Percentiles rank a stretch among this genome's conserved stretches.
These are phyloP conservation scores for Drosophila mulleri DNA, from an alignment of 2,888 invertebrate species.

Conservation along the genomic window DNA sequence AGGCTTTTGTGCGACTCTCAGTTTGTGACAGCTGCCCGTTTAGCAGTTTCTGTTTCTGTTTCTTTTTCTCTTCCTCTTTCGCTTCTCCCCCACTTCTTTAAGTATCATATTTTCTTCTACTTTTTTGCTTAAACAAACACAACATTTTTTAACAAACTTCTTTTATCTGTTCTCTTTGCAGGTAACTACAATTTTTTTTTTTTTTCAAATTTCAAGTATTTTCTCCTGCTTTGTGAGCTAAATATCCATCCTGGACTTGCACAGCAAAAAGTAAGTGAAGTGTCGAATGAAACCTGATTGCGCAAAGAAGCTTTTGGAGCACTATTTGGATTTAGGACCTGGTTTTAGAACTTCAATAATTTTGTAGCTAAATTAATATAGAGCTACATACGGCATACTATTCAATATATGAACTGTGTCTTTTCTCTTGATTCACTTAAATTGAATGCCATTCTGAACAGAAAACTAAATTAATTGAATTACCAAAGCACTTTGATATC, in stretches of 20 bases:
- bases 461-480: conserved; percentile 25
- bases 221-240: conserved; percentile 1
- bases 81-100: conserved; percentile 4
- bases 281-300: background rate
- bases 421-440: background rate
- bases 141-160: conserved; percentile 31
- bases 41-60: conserved; percentile 13
- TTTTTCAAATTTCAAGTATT: conserved; percentile 15
- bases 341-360: too few relatives aligned
- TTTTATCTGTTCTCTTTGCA: conserved; percentile 60
- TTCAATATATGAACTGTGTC: background rate
- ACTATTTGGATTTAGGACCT: too few relatives aligned
- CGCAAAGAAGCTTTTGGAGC: background rate
- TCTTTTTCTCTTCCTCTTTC: conserved; percentile 1
- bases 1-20: conserved; percentile 60
- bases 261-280: background rate
- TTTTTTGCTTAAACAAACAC: conserved; percentile 39
- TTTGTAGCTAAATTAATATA: background rate
- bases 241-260: background rate
- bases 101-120: conserved; percentile 30
- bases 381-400: background rate
- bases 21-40: conserved; percentile 26
- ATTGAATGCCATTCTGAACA: conserved; percentile 18
- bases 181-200: conserved; percentile 50
- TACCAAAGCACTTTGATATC: conserved; percentile 14